These are phyloP conservation scores for Distichodus sexfasciatus DNA, from an alignment of 2,797 vertebrate genomes.

Conservation along the genomic window DNA sequence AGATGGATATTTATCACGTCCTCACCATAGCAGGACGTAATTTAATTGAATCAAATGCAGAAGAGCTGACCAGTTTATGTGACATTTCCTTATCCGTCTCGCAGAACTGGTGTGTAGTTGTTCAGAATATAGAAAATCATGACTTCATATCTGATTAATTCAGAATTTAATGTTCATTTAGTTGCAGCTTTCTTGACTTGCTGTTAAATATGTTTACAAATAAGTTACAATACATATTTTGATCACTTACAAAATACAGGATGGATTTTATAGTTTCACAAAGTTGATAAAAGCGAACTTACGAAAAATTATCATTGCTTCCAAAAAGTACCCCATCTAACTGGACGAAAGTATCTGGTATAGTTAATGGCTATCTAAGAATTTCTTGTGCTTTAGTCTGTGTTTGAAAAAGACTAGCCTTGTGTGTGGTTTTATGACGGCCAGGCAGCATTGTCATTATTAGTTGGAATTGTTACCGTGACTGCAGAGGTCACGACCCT, in stretches of 20 bases:
- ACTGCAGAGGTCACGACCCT: slow-evolving; percentile 43
- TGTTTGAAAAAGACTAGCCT: background rate
- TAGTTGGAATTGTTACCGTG: slow-evolving; percentile 38
- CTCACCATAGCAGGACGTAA: background rate
- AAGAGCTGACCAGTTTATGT: background rate
- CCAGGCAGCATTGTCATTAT: slow-evolving; percentile 43
- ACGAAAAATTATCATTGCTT: no score
- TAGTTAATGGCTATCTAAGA: background rate
- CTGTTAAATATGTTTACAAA: no score
- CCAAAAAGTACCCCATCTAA: no score
- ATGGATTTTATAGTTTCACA: no score
- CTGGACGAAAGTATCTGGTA: background rate
- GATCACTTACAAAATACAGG: no score
- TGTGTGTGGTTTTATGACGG: slow-evolving; percentile 20
- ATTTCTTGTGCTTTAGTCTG: background rate
- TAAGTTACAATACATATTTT: no score
- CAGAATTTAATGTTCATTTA: no score
- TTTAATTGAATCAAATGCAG: background rate
- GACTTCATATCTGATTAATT: no score
- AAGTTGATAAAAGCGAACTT: background rate
- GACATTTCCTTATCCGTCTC: background rate
- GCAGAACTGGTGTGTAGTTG: no score
- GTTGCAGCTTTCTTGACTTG: no score
- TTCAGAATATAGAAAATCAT: no score
- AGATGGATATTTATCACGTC: background rate